phyloP scores from a whole-genome alignment of 2,113 vertebrate genomes.

The Geococcyx californianus region DNA sequence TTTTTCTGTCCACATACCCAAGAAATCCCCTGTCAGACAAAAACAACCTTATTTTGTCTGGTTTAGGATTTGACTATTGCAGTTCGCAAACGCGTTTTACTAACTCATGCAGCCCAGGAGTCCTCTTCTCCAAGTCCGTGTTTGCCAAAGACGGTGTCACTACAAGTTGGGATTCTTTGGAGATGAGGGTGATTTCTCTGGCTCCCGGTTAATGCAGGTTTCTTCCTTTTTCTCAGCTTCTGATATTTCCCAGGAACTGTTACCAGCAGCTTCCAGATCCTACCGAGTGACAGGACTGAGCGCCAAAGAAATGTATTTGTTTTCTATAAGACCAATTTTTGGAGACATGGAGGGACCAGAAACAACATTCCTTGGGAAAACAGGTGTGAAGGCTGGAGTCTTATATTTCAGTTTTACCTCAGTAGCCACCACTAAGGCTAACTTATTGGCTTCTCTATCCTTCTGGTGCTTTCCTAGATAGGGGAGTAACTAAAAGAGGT shows the following conservation, averaged over 20 bases:
- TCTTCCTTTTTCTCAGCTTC: conserved; percentile 71
- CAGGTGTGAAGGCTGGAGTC: conserved; percentile 69
- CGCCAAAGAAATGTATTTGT: conserved; percentile 78
- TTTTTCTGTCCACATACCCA: not conserved
- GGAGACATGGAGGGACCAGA: conserved; percentile 79
- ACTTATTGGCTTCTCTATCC: not conserved
- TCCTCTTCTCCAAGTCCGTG: not conserved
- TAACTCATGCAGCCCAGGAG: too few species aligned
- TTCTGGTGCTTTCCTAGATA: not conserved
- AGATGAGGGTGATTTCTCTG: not conserved
- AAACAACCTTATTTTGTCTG: not conserved
- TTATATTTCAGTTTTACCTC: not conserved
- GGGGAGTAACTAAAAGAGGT: not conserved
- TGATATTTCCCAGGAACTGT: conserved; percentile 71
- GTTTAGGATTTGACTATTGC: not conserved
- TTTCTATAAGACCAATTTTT: conserved; percentile 83
- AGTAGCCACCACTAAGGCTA: not conserved
- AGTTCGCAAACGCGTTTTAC: too few species aligned
- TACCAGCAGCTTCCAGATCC: conserved; percentile 71
- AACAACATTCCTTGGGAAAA: conserved; percentile 72
- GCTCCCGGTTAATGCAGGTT: not conserved
- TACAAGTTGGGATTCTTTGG: not conserved
- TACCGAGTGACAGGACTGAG: conserved; percentile 74
- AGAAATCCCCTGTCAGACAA: not conserved
- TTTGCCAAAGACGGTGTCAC: not conserved